These are phyloP conservation scores for Argyrosomus regius DNA, from an alignment of 2,797 vertebrate species.

Conservation along the genomic window DNA sequence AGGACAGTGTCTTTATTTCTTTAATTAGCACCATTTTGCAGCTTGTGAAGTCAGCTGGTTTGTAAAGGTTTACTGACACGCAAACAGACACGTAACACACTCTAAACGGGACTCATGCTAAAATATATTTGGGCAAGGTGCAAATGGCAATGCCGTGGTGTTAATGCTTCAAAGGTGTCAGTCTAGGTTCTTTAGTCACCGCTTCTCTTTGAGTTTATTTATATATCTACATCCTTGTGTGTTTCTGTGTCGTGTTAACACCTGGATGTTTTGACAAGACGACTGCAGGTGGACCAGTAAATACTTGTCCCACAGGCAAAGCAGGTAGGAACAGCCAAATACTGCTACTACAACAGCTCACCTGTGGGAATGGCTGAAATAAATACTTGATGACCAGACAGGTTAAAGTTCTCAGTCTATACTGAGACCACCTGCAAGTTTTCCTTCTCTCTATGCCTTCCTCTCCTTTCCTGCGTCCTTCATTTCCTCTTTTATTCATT, in stretches of 20 bases:
- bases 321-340: slow-evolving; percentile 2
- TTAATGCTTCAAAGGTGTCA: slow-evolving; percentile 30
- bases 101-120: neutral
- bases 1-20: neutral
- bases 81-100: slow-evolving; percentile 23
- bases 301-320: slow-evolving; percentile 15
- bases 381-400: slow-evolving; percentile 31
- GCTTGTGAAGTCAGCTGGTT: slow-evolving; percentile 19
- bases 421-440: slow-evolving; percentile 21
- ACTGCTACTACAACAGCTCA: slow-evolving; percentile 19
- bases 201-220: neutral
- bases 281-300: slow-evolving; percentile 9
- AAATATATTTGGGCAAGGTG: slow-evolving; percentile 5
- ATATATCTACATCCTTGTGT: neutral
- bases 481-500: slow-evolving; percentile 63
- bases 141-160: neutral
- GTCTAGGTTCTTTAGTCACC: neutral
- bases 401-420: slow-evolving; percentile 22
- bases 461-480: slow-evolving; percentile 35
- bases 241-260: slow-evolving; percentile 23
- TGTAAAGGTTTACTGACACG: slow-evolving; percentile 10
- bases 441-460: slow-evolving; percentile 20
- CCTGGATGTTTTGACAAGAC: slow-evolving; percentile 26
- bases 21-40: slow-evolving; percentile 30
- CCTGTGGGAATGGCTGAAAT: slow-evolving; percentile 22